phyloP scores from a whole-genome alignment of 2,113 vertebrate species.

The Ameiurus melas region DNA sequence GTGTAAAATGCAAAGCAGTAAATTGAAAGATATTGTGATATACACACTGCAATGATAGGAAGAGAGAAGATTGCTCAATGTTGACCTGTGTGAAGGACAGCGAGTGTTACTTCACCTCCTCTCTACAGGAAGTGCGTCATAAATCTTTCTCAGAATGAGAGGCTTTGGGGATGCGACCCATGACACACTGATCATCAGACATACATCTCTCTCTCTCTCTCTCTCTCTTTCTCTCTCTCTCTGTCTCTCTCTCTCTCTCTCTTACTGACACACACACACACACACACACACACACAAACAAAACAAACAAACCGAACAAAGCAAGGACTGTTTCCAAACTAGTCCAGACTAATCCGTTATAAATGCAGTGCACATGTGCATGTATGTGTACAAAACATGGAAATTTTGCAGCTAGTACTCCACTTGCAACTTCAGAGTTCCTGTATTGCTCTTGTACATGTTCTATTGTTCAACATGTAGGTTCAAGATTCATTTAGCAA shows the following conservation, averaged over 20 bases:
- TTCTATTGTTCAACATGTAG: background rate
- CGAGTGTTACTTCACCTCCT: constrained; percentile 45
- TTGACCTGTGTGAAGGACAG: constrained; percentile 43
- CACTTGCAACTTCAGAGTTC: background rate
- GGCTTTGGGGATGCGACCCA: constrained; percentile 46
- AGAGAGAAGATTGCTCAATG: background rate
- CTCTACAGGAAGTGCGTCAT: constrained; percentile 56
- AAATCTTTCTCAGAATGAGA: constrained; percentile 57
- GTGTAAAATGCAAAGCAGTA: background rate
- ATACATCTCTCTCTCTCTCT: background rate
- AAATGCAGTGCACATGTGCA: background rate
- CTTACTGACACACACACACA: background rate
- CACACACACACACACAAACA: background rate
- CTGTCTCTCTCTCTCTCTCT: background rate
- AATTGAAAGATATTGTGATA: background rate
- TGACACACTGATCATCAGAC: constrained; percentile 43
- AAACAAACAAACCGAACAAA: background rate
- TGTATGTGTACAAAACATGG: background rate
- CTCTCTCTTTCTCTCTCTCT: background rate
- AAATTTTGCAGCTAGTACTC: background rate
- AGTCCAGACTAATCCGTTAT: background rate
- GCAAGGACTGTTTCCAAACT: background rate
- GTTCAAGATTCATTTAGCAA: background rate
- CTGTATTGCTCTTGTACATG: background rate
- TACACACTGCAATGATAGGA: background rate